Evolutionary conservation across 1,140 invertebrate genomes (phyloP), one percentile per base, ranked within the genome.

Genomic region (Drosophila insularis): DNA sequence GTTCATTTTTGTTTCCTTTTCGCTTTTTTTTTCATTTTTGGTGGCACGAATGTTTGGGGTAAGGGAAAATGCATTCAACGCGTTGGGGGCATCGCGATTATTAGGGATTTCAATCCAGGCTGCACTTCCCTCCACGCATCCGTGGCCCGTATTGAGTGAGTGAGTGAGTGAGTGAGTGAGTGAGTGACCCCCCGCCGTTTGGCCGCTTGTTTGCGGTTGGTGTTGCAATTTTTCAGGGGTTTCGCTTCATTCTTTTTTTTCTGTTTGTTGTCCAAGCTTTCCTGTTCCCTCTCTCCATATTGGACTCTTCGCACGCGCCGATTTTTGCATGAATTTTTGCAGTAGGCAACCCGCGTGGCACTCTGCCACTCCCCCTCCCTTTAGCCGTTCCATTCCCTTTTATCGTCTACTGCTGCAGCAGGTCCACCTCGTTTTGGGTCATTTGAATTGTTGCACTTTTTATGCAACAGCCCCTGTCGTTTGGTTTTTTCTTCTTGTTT

Each of bases 361-460:
- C 35, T 54, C 74, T 58, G 14, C 76, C 5, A 19, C 27, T 14
- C 17, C 50, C n/a, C 2, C 6, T 1, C 0, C 14, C 66, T 10
- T 32, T 6, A 1, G 27, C 27, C 27, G 1, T 1, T n/a, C n/a
- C n/a, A 2, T 19, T 56, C 7, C 13, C 21, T 21, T 13, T 13
- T 27, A 27, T 27, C 27, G 3, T 21, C 27, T 21, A 19, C 43
- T 11, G 17, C 43, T 21, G 11, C 17, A 21, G 43, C 43, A 21
- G 17, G 17, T 14, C 31, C 56, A 23, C 62, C 58, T 43, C 59
- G 54, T 75, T 78, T 54, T 14, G 59, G 78, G 68, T 74, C 81
- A 86, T 87, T 87, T 86, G 81, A 86, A 86, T 86, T 86, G 81
- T 86, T 86, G 81, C 81, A 86, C 81, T 86, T 86, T 86, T 86